Evolutionary conservation across 2,113 vertebrate genomes (phyloP), one percentile per base, ranked within the genome.

Genomic region (Nothocercus julius): DNA sequence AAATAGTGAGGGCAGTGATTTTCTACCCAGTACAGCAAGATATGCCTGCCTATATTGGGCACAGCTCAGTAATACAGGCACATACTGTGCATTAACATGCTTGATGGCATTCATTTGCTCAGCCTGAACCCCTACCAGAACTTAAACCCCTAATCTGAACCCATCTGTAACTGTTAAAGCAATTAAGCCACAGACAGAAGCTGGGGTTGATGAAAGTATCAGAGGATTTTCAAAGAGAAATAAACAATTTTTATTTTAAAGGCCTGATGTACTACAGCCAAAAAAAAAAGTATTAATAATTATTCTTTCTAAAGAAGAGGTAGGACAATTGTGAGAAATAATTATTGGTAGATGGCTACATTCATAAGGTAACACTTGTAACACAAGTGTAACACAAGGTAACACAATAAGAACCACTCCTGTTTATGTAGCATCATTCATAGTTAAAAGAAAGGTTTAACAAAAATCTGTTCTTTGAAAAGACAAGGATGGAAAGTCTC

Each of bases 231-330:
- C 61, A 76, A 84, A 87, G 40, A 30, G 21, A 66, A 93, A 38
- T 76, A 63, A 69, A 53, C 10, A 22, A 36, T 19, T 62, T 56
- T 85, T 67, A 56, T 59, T 45, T 45, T 70, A 56, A 94, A 18
- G 16, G 22, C 32, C 63, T 42, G 30, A 11, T 34, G 44, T 28
- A 10, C 45, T 63, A 40, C 5, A 69, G 20, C 16, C 36, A 36
- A 22, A 49, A 49, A 74, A n/a, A 40, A 61, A 53, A 25, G 19
- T 3, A 84, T 36, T 2, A 38, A 5, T 34, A 49, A 45, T 47
- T n/a, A 69, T n/a, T 54, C 63, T 68, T 92, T 94, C 63, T 85
- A 28, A 70, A 73, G 30, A 61, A 67, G 49, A 63, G 61, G 25
- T 4, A 47, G 32, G 24, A 59, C 13, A 56, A 8, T 4, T 83